Conservation (phyloP, 2,797 vertebrate species). For the Triplophysa yarkandensis region DNA sequence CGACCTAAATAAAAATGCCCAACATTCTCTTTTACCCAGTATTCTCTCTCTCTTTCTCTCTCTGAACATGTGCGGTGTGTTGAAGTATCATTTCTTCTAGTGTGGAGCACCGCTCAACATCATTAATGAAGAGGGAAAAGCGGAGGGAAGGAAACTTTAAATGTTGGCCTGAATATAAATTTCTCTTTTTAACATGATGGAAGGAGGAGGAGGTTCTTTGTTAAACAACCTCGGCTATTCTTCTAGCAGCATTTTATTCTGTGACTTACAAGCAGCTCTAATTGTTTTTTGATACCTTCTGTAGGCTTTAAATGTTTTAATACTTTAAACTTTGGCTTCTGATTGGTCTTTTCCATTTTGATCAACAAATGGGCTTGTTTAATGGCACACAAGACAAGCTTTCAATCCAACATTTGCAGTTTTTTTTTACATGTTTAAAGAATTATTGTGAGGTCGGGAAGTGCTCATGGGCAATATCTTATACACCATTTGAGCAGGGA, state of each 20-base stretch:
- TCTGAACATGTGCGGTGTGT: conserved; percentile 21
- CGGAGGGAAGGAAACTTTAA: conserved; percentile 9
- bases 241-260: neutral
- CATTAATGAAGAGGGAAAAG: conserved; percentile 60
- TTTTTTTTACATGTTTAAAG: too few relatives aligned
- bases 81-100: conserved; percentile 61
- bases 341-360: too few relatives aligned
- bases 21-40: conserved; percentile 60
- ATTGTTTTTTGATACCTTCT: too few relatives aligned
- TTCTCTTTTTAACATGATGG: neutral
- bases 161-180: neutral
- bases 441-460: too few relatives aligned
- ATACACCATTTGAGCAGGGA: too few relatives aligned
- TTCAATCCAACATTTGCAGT: too few relatives aligned
- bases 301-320: neutral
- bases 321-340: too few relatives aligned
- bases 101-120: conserved; percentile 40
- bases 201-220: neutral
- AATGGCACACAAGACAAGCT: too few relatives aligned
- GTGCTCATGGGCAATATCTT: too few relatives aligned
- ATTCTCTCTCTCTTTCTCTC: conserved; percentile 18
- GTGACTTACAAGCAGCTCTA: neutral
- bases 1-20: conserved; percentile 77
- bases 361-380: too few relatives aligned
- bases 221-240: neutral